Conservation (phyloP, 2,113 vertebrate genomes). For the Ptilonorhynchus violaceus region DNA sequence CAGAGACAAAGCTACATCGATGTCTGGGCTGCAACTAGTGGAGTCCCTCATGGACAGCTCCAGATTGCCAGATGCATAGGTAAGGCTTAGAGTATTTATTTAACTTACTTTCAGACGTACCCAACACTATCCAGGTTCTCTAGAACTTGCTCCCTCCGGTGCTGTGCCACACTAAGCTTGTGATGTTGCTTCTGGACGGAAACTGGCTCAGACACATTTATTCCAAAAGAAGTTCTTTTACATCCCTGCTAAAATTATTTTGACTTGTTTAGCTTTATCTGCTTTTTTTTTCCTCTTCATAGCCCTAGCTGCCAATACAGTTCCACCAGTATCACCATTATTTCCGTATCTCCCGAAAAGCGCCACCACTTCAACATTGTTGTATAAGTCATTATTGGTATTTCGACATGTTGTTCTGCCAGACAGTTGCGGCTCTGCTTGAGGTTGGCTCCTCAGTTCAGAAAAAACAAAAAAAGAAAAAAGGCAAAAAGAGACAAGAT, state of each 20-base stretch:
- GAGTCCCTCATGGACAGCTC: neutral
- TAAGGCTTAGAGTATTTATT: neutral
- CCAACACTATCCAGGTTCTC: neutral
- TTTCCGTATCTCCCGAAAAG: neutral
- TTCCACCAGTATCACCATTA: neutral
- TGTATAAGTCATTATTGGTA: neutral
- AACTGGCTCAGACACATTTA: neutral
- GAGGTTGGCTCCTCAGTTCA: neutral
- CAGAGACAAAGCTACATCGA: neutral
- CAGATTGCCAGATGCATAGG: neutral
- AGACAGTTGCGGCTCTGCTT: neutral
- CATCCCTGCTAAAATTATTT: neutral
- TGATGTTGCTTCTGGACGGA: neutral
- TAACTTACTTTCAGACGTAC: neutral
- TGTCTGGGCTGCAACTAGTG: neutral
- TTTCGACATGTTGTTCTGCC: neutral
- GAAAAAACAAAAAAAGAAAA: neutral
- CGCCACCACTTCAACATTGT: neutral
- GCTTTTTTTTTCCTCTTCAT: neutral
- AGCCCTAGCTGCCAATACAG: neutral
- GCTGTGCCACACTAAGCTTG: neutral
- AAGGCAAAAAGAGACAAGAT: neutral
- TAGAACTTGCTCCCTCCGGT: fast-evolving
- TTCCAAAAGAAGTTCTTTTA: neutral
- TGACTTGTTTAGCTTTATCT: neutral